Base-by-base conservation (phyloP, 2,797 vertebrate species). In the Adelosebastes latens region DNA sequence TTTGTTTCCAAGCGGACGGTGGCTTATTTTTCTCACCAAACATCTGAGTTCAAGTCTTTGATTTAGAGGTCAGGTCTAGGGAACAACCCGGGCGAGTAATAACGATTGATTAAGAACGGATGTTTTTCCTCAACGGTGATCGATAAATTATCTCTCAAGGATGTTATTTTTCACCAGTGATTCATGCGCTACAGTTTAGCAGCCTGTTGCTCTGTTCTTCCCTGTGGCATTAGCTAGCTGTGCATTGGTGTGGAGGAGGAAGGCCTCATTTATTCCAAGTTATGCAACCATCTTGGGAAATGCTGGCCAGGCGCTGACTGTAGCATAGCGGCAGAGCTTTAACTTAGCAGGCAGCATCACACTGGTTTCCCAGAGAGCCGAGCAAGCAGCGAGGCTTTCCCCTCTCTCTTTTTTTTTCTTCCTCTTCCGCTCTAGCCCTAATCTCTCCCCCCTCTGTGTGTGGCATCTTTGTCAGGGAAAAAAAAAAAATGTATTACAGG, bases 281-380 rank as follows among this genome's bases (percentile, higher is more conserved):
- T 95, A 96, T 87, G 93, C 92, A 96, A 96, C 89, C 84, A 91
- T 92, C 92, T 92, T 91, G 90, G 92, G 89, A 94, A 92, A 89
- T 85, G 92, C 87, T 89, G 92, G 89, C 87, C 88, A 83, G 84
- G 91, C 79, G 3, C 85, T 79, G 92, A 91, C 80, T 87, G 84
- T 84, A 91, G 84, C 85, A 84, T 58, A 70, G 81, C 77, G 5
- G 83, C 81, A 64, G 69, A 70, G 87, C 73, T 88, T 87, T 73
- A 80, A 83, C 79, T 89, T 71, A 80, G 75, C 83, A 90, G 88
- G 81, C 82, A 84, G 85, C 82, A 88, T 70, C 81, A 64, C 78
- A 31, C 77, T 65, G 83, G 79, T 83, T 85, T 90, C 86, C 82
- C 87, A 80, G 71, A 80, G 80, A 91, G 86, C 75, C 76, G 34